These are phyloP conservation scores for Periophthalmus magnuspinnatus DNA, from an alignment of 2,797 vertebrate genomes.

Conservation along the genomic window DNA sequence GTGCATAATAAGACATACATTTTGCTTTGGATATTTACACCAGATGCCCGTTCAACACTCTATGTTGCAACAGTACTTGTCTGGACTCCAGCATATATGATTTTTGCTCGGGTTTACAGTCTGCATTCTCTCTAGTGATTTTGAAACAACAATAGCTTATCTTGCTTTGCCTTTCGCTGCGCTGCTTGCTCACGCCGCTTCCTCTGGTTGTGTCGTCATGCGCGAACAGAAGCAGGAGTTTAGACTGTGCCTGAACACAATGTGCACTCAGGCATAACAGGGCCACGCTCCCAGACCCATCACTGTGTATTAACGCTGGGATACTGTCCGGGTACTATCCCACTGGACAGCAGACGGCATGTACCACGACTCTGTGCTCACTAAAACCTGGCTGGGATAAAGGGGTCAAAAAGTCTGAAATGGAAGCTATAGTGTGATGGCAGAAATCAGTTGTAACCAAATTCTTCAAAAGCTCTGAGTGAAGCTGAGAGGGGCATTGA, in stretches of 20 bases:
- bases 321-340: constrained; percentile 47
- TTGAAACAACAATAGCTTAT: constrained; percentile 43
- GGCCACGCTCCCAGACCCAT: constrained; percentile 55
- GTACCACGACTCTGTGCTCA: constrained; percentile 16
- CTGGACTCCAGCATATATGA: neutral
- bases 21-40: neutral
- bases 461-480: constrained; percentile 34
- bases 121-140: constrained; percentile 25
- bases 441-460: constrained; percentile 32
- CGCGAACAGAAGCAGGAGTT: constrained; percentile 44
- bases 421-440: neutral
- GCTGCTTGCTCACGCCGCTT: constrained; percentile 47
- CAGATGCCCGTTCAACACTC: neutral
- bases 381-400: constrained; percentile 21
- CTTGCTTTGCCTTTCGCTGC: constrained; percentile 30
- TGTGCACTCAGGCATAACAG: constrained; percentile 60
- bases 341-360: constrained; percentile 39
- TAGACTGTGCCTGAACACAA: constrained; percentile 53
- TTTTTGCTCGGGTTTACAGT: constrained; percentile 44
- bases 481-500: constrained; percentile 48
- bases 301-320: constrained; percentile 61
- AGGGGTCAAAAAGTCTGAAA: constrained; percentile 31
- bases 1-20: neutral
- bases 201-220: constrained; percentile 38
- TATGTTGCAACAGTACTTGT: neutral